These are phyloP conservation scores for Chrysocyon brachyurus DNA, from an alignment of 2,797 vertebrate genomes.

Conservation along the genomic window DNA sequence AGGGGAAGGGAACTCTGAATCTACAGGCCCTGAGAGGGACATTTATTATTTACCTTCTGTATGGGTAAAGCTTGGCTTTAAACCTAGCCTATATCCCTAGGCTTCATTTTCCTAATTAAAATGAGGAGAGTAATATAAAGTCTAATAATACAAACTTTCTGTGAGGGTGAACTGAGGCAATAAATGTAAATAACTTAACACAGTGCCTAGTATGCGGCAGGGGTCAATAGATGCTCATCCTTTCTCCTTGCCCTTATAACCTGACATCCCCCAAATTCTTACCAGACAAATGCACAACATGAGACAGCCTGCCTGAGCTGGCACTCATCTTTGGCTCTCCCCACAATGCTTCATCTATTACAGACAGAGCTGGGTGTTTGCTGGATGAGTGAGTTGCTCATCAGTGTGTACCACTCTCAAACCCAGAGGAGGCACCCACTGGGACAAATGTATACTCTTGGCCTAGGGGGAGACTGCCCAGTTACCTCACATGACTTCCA, in stretches of 20 bases:
- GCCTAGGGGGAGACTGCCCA: neutral
- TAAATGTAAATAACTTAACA: neutral
- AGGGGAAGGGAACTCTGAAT: neutral
- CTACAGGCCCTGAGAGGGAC: neutral
- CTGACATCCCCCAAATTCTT: neutral
- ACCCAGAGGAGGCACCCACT: neutral
- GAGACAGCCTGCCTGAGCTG: neutral
- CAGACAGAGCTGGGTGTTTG: neutral
- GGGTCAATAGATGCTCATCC: neutral
- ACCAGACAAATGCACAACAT: too few relatives aligned
- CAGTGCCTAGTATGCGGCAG: neutral
- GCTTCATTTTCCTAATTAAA: slow-evolving; percentile 27
- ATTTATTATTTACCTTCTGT: neutral
- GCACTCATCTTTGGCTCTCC: neutral
- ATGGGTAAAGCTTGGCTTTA: neutral
- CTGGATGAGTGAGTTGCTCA: neutral
- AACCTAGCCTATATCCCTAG: neutral
- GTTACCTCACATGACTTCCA: neutral
- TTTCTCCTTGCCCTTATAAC: neutral
- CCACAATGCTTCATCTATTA: neutral
- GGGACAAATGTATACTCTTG: neutral
- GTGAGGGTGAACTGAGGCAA: neutral
- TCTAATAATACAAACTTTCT: neutral
- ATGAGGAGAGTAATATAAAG: neutral
- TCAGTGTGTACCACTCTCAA: neutral